These are phyloP conservation scores for Limnephilus rhombicus DNA, from an alignment of 2,888 invertebrate genomes.

Conservation along the genomic window DNA sequence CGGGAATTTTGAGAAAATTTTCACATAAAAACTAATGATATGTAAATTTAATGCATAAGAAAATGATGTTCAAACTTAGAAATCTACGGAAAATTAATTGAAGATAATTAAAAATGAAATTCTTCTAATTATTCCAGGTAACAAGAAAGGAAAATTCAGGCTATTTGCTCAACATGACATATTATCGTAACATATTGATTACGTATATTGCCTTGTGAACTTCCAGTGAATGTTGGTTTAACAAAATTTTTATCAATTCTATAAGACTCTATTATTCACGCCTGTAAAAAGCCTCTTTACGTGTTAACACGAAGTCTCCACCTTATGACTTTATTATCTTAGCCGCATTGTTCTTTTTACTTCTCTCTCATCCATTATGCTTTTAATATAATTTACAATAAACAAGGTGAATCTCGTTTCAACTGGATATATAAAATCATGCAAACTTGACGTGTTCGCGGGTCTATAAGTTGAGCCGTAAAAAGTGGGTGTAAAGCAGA, in stretches of 20 bases:
- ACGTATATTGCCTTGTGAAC: not conserved
- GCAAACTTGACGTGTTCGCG: not conserved
- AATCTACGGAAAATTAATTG: no score
- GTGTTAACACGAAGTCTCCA: not conserved
- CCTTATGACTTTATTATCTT: not conserved
- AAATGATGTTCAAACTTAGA: no score
- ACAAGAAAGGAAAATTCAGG: no score
- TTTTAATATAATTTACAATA: conserved; percentile 11
- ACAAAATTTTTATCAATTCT: not conserved
- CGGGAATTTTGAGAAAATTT: no score
- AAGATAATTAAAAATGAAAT: no score
- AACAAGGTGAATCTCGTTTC: conserved; percentile 9
- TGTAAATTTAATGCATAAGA: no score
- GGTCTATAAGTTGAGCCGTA: conserved; percentile 14
- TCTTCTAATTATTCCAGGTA: no score
- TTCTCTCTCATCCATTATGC: not conserved
- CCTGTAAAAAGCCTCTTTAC: not conserved
- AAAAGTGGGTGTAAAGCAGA: conserved; percentile 27
- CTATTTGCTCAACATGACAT: not conserved
- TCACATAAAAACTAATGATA: no score
- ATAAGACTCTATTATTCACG: not conserved
- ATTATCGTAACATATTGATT: not conserved
- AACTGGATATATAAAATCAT: conserved; percentile 13
- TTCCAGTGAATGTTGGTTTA: not conserved
- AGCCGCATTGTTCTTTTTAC: not conserved